Evolutionary conservation across 2,797 vertebrate genomes (phyloP).

Genomic region (Lycodopsis pacificus): DNA sequence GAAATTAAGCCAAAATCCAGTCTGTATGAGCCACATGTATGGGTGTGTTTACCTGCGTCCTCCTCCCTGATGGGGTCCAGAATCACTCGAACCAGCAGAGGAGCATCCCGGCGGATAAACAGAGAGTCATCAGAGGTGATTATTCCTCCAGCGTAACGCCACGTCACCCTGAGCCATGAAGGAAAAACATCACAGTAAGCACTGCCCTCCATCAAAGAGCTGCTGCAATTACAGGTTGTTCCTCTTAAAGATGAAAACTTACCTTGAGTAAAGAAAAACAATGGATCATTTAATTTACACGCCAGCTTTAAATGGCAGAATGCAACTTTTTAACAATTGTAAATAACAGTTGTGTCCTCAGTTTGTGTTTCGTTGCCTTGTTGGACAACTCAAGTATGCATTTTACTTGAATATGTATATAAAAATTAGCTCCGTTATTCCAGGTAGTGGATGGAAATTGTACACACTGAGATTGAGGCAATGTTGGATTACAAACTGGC

Average conservation of each 20-base stretch:
- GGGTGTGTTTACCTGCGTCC: constrained; percentile 76
- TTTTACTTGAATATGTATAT: no score
- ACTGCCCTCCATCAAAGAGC: background rate
- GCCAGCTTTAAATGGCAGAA: background rate
- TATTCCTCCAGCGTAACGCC: constrained; percentile 86
- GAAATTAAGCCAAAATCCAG: no score
- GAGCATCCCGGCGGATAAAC: constrained; percentile 76
- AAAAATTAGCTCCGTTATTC: no score
- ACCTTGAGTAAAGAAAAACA: background rate
- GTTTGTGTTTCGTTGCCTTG: background rate
- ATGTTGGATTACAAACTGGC: no score
- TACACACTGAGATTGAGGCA: no score
- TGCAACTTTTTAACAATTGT: background rate
- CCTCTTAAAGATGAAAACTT: background rate
- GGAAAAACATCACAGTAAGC: background rate
- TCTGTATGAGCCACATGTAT: background rate
- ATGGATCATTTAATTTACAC: background rate
- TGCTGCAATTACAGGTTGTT: background rate
- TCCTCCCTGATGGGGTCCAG: constrained; percentile 80
- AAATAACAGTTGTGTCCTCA: background rate
- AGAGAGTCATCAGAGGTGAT: constrained; percentile 85
- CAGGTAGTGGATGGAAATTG: no score
- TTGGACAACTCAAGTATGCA: background rate
- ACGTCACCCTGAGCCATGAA: constrained; percentile 71
- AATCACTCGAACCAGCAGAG: constrained; percentile 67